A percentile compares a stretch with the other conserved stretches of the same genome.
Evolutionary conservation across 2,888 invertebrate species (phyloP).

Genomic region (Ormyrus rosae): DNA sequence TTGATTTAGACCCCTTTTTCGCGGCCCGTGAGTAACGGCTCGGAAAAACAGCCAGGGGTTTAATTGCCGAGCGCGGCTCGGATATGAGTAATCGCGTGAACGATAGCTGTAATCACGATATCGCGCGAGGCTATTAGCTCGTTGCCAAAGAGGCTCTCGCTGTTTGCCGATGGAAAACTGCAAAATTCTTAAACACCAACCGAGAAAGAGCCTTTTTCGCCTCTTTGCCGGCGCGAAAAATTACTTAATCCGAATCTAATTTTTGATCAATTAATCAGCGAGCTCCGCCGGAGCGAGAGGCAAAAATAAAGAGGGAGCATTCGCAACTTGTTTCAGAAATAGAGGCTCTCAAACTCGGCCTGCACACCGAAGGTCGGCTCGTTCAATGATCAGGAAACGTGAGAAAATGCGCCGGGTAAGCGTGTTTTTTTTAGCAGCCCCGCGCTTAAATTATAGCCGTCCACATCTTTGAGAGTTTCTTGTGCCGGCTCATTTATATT

Average conservation of each 20-base stretch:
- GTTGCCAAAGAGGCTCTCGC: background rate
- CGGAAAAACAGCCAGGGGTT: slow-evolving; percentile 7
- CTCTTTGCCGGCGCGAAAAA: too few species aligned
- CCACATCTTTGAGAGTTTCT: slow-evolving; percentile 49
- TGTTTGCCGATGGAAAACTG: background rate
- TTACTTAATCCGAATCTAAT: too few species aligned
- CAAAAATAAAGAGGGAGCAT: too few species aligned
- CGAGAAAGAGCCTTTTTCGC: too few species aligned
- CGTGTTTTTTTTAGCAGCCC: slow-evolving; percentile 16
- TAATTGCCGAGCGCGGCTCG: slow-evolving; percentile 8
- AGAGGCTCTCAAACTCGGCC: too few species aligned
- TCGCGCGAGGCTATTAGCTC: background rate
- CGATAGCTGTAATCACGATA: slow-evolving; percentile 30
- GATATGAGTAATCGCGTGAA: slow-evolving; percentile 26
- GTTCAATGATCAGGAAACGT: slow-evolving; percentile 17
- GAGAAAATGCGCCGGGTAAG: slow-evolving; percentile 27
- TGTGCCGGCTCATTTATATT: slow-evolving; percentile 68
- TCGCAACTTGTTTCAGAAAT: too few species aligned
- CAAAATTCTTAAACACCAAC: too few species aligned
- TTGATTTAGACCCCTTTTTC: slow-evolving; percentile 29
- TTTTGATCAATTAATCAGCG: too few species aligned
- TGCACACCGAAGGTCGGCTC: too few species aligned
- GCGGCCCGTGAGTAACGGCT: background rate
- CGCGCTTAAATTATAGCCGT: slow-evolving; percentile 49
- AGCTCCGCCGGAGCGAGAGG: too few species aligned